Conservation (phyloP, 2,888 invertebrate genomes). For the Tromatobia lineatoria region DNA sequence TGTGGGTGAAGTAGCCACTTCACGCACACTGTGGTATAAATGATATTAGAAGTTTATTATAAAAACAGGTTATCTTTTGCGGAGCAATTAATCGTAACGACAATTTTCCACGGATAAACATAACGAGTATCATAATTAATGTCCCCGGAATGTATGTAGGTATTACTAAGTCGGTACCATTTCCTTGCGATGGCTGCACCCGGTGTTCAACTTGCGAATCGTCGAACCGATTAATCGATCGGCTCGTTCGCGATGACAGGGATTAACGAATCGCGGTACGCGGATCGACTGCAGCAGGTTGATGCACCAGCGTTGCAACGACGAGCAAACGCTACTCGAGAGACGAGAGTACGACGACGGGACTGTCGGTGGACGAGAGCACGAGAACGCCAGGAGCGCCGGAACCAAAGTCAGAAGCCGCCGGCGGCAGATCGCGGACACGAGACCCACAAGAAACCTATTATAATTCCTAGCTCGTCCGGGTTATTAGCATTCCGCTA, state of each 20-base stretch:
- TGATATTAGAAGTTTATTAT: background rate
- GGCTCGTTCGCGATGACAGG: constrained; percentile 63
- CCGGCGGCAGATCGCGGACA: constrained; percentile 70
- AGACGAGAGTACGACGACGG: constrained; percentile 11
- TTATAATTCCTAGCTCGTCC: constrained; percentile 83
- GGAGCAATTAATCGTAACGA: background rate
- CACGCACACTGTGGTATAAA: too few species aligned
- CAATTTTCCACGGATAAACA: background rate
- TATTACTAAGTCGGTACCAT: constrained; percentile 10
- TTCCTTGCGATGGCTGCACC: background rate
- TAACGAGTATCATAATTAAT: constrained; percentile 9
- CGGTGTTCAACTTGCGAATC: constrained; percentile 25
- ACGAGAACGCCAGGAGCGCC: constrained; percentile 66
- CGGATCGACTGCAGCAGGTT: constrained; percentile 70
- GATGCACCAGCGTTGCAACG: constrained; percentile 40
- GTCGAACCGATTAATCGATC: constrained; percentile 67
- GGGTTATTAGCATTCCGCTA: constrained; percentile 84
- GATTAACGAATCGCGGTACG: constrained; percentile 68
- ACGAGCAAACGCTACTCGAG: background rate
- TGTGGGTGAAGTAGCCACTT: too few species aligned
- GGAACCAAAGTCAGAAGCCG: constrained; percentile 65
- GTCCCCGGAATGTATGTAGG: background rate
- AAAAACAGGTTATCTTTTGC: background rate
- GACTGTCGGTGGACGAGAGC: constrained; percentile 44
- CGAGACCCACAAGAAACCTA: constrained; percentile 78